These are phyloP conservation scores for Porites rus DNA, from an alignment of 92 coral and sea anemone genomes.

Conservation along the genomic window DNA sequence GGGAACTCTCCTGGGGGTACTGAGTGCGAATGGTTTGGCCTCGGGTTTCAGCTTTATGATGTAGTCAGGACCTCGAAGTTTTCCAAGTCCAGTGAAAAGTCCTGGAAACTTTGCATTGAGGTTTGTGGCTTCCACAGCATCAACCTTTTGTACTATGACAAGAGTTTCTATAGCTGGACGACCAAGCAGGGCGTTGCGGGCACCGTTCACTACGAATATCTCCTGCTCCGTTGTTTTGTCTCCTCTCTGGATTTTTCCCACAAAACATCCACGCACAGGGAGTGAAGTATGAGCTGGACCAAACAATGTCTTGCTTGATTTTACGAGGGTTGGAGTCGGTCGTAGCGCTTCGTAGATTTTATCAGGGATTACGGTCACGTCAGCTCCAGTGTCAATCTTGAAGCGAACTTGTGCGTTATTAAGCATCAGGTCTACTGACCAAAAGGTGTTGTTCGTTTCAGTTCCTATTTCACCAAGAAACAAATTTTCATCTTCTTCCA, in stretches of 20 bases:
- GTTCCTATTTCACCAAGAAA: constrained; percentile 34
- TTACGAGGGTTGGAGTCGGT: constrained; percentile 25
- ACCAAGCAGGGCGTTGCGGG: too few species aligned
- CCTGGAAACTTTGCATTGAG: neutral
- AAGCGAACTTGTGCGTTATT: constrained; percentile 11
- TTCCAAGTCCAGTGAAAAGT: constrained; percentile 14
- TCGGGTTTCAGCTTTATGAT: too few species aligned
- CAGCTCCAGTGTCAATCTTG: constrained; percentile 50
- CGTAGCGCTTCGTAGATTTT: neutral
- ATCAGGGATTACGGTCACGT: neutral
- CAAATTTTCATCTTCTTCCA: constrained; percentile 23
- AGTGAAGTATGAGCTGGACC: constrained; percentile 3
- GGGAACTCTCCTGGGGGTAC: neutral
- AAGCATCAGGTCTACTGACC: too few species aligned
- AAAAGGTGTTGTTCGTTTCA: constrained; percentile 1
- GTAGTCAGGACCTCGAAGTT: too few species aligned
- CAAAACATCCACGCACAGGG: too few species aligned
- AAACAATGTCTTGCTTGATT: constrained; percentile 28
- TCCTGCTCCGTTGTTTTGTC: too few species aligned
- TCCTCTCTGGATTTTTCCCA: too few species aligned
- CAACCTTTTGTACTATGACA: too few species aligned
- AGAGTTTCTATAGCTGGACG: too few species aligned
- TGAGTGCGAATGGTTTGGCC: constrained; percentile 14
- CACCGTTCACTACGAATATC: too few species aligned
- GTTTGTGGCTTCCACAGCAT: too few species aligned